These are phyloP conservation scores for Muricea muricata DNA, from an alignment of 92 coral and sea anemone genomes.

Conservation along the genomic window DNA sequence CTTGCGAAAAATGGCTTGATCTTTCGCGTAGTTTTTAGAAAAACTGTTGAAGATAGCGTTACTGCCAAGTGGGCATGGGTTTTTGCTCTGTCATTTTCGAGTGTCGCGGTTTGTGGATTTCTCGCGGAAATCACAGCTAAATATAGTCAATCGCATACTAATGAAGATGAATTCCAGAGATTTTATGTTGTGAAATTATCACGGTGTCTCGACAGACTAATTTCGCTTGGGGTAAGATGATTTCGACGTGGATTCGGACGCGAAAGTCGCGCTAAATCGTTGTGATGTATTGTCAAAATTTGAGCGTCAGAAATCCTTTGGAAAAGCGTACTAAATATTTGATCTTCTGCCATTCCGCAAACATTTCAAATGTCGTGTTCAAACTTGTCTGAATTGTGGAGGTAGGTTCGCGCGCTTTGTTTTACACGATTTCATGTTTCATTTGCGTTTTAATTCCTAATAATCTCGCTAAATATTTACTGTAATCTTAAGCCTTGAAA, in stretches of 20 bases:
- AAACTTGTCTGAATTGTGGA: slow-evolving; percentile 17
- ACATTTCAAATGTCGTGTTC: slow-evolving; percentile 8
- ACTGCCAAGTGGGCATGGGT: not conserved
- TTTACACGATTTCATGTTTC: not conserved
- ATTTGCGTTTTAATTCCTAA: not conserved
- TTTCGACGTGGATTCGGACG: not conserved
- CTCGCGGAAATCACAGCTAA: not conserved
- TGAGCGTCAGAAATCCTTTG: not conserved
- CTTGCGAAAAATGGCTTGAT: too few species aligned
- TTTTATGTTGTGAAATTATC: not conserved
- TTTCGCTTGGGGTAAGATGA: not conserved
- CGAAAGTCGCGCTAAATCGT: not conserved
- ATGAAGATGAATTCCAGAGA: not conserved
- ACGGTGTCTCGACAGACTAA: not conserved
- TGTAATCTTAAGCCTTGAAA: not conserved
- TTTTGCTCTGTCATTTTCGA: not conserved
- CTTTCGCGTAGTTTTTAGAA: not conserved
- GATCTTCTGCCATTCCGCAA: not conserved
- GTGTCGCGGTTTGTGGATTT: not conserved
- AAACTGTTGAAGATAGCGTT: not conserved
- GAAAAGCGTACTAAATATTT: not conserved
- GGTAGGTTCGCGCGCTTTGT: not conserved
- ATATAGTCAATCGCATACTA: slow-evolving; percentile 5
- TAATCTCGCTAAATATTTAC: not conserved
- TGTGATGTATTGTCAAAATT: not conserved